phyloP scores from a whole-genome alignment of 2,797 vertebrate genomes.

The Eidolon dupreanum region DNA sequence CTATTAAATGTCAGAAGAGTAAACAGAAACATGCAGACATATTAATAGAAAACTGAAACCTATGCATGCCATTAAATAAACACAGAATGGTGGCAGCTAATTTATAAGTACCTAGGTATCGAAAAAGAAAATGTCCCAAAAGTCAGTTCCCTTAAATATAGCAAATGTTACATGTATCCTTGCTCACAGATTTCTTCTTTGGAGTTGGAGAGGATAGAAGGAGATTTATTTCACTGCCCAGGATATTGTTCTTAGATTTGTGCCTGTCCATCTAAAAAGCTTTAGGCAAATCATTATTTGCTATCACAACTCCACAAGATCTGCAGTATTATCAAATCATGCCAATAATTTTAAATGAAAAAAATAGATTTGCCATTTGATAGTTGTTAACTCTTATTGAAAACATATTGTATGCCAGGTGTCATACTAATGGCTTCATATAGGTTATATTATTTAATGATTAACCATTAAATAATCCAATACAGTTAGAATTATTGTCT shows the following conservation, averaged over 20 bases:
- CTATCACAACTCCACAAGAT: neutral
- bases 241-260: neutral
- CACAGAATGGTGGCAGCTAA: neutral
- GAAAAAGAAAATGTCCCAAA: constrained; percentile 53
- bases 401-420: neutral
- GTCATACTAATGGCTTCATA: neutral
- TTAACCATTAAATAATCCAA: neutral
- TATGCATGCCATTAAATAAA: constrained; percentile 32
- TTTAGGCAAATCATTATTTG: neutral
- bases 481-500: neutral
- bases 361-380: neutral
- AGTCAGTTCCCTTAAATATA: neutral
- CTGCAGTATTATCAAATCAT: neutral
- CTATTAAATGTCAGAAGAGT: neutral
- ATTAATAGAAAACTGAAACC: constrained; percentile 76
- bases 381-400: neutral
- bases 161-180: neutral
- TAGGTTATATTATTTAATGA: neutral
- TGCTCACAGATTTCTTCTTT: neutral
- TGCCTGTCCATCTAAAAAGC: neutral
- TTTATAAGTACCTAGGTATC: constrained; percentile 48
- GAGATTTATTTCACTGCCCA: neutral
- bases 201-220: neutral
- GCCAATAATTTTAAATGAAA: neutral
- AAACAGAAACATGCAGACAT: neutral